Base-by-base conservation (phyloP, 2,113 vertebrate species). In the Turnix velox region DNA sequence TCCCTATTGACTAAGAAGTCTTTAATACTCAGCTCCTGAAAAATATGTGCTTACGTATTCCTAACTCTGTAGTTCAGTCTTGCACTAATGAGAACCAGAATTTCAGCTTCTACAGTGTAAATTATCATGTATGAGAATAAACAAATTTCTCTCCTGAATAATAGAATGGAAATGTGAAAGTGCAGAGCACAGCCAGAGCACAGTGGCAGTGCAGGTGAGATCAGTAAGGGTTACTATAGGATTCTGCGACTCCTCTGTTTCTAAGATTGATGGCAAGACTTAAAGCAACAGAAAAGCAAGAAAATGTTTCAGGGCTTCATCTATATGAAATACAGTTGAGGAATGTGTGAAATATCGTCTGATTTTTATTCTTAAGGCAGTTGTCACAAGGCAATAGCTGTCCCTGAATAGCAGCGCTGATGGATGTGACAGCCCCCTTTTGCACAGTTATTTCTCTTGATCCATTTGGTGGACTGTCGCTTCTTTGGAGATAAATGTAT, bases 191-290 rank as follows among this genome's bases (percentile, higher is more conserved):
- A 73, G 14, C 14, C 35, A 27, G 24, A 49, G 25, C 14, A 30
- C 1, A 1, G 39, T 42, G 52, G 20, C 16, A 40, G 9, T 19
- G 15, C 0, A 4, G 24, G 37, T 42, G 54, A 54, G 28, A 42
- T 40, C 18, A 18, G 17, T 11, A 24, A 19, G 25, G 18, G 18
- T 17, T 67, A 3, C 48, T 42, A 5, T 23, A 54, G 33, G 49
- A 69, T 18, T 20, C 30, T 9, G 27, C 84, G 27, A 28, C 4
- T 72, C 10, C 16, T 61, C 23, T 31, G 14, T 61, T 76, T 68
- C 57, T 52, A 20, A 83, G 22, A 40, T 10, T 20, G 10, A 7
- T 48, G 42, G 13, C 42, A 30, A 76, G 18, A 49, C 48, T 77
- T 66, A 73, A 74, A 88, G 11, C 22, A 63, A 35, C 11, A 22